phyloP scores from a whole-genome alignment of 2,797 vertebrate genomes.

The Platyrinchus mystaceus region DNA sequence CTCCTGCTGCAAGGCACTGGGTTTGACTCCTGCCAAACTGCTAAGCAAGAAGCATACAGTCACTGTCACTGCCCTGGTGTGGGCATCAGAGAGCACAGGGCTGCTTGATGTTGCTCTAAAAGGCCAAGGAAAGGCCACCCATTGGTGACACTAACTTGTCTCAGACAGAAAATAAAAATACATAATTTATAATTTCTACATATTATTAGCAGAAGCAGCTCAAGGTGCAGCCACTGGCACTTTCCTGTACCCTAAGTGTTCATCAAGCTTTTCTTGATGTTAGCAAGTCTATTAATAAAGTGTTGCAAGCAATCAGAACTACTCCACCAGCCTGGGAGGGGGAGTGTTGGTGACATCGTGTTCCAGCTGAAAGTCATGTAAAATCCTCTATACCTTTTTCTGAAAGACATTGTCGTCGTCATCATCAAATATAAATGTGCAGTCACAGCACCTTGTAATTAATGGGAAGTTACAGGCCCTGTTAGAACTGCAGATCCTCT shows the following conservation, averaged over 20 bases:
- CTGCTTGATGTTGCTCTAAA: not conserved
- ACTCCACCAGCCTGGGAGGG: slow-evolving; percentile 11
- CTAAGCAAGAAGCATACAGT: not conserved
- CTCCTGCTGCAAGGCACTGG: not conserved
- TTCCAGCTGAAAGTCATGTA: slow-evolving; percentile 59
- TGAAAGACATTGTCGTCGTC: not conserved
- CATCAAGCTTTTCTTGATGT: slow-evolving; percentile 51
- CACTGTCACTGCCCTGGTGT: not conserved
- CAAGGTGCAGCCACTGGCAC: slow-evolving; percentile 25
- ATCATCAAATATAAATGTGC: slow-evolving; percentile 32
- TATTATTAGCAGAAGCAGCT: not conserved
- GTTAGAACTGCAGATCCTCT: not conserved
- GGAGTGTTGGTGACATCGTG: slow-evolving; percentile 33
- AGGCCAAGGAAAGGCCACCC: not conserved
- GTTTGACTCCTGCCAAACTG: not conserved
- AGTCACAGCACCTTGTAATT: slow-evolving; percentile 34
- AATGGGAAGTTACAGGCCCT: not conserved
- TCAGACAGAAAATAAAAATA: not conserved
- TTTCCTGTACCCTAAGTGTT: slow-evolving; percentile 5
- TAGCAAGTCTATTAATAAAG: slow-evolving; percentile 65
- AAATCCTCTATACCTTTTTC: slow-evolving; percentile 24
- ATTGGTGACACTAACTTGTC: not conserved
- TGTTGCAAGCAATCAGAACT: slow-evolving; percentile 36
- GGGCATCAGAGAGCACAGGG: not conserved
- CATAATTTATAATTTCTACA: not conserved